These are phyloP conservation scores for Sebastolobus alascanus DNA, from an alignment of 2,797 vertebrate genomes.

Conservation along the genomic window DNA sequence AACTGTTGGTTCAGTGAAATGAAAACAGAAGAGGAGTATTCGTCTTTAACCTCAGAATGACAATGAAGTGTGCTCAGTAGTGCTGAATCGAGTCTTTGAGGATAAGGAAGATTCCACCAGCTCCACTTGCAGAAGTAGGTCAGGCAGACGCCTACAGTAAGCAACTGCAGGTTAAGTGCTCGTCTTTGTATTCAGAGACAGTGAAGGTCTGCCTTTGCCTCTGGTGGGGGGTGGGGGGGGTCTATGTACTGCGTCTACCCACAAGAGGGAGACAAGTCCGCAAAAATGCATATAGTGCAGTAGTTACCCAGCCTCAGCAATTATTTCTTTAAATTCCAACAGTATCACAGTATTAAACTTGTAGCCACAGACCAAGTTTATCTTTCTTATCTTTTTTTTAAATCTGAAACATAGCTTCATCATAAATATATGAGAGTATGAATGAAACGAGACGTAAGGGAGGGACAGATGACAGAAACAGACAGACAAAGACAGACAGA, in stretches of 20 bases:
- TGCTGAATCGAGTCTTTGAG: conserved; percentile 71
- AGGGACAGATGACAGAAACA: neutral
- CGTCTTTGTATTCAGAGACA: conserved; percentile 80
- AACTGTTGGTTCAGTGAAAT: conserved; percentile 29
- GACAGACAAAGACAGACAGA: conserved; percentile 24
- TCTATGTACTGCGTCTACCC: conserved; percentile 65
- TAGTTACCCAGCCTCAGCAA: conserved; percentile 6
- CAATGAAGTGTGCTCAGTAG: conserved; percentile 44
- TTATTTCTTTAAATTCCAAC: conserved; percentile 21
- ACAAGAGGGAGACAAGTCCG: conserved; percentile 83
- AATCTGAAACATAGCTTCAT: neutral
- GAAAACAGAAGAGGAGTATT: conserved; percentile 42
- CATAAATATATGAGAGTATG: neutral
- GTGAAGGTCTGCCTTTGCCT: conserved; percentile 67
- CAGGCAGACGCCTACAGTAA: conserved; percentile 80
- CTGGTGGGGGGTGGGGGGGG: conserved; percentile 46
- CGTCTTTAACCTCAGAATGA: conserved; percentile 58
- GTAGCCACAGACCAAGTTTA: neutral
- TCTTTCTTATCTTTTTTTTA: neutral
- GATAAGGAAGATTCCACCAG: conserved; percentile 69
- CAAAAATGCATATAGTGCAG: conserved; percentile 55
- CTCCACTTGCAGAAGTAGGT: conserved; percentile 80
- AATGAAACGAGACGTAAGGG: neutral
- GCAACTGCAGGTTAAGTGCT: conserved; percentile 83
- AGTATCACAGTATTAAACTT: conserved; percentile 4